Evolutionary conservation across 2,797 vertebrate species (phyloP).

Genomic region (Falco columbarius): DNA sequence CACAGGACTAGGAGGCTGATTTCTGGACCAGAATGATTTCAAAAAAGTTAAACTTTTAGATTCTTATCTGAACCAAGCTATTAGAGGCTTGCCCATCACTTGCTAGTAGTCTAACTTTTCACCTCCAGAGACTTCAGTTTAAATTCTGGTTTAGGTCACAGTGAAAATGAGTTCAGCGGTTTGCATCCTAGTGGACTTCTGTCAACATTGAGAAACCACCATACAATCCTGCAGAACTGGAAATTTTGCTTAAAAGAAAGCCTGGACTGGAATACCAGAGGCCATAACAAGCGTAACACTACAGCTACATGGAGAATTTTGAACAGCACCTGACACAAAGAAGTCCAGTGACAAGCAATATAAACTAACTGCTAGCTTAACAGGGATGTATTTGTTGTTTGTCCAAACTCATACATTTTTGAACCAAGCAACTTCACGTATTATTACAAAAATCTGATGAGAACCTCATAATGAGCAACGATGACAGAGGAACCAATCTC

Average conservation of each 20-base stretch:
- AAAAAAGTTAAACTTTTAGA: neutral
- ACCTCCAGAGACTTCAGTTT: constrained; percentile 26
- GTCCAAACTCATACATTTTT: neutral
- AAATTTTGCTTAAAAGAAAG: neutral
- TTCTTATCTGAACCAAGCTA: neutral
- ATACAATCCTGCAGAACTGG: neutral
- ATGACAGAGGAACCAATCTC: neutral
- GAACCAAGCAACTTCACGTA: neutral
- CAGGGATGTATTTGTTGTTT: neutral
- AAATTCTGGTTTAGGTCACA: constrained; percentile 50
- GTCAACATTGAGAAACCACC: constrained; percentile 24
- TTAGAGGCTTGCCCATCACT: neutral
- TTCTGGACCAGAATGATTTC: constrained; percentile 11
- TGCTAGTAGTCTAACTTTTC: constrained; percentile 26
- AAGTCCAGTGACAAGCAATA: neutral
- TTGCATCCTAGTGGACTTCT: constrained; percentile 38
- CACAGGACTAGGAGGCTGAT: neutral
- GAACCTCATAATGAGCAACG: neutral
- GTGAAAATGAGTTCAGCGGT: constrained; percentile 30
- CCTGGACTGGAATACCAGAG: neutral
- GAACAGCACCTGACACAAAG: neutral
- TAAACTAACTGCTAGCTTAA: neutral
- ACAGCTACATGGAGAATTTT: neutral
- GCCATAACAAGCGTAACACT: neutral
- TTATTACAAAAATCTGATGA: neutral